Evolutionary conservation across 2,888 invertebrate species (phyloP).

Genomic region (Platynereis dumerilii): DNA sequence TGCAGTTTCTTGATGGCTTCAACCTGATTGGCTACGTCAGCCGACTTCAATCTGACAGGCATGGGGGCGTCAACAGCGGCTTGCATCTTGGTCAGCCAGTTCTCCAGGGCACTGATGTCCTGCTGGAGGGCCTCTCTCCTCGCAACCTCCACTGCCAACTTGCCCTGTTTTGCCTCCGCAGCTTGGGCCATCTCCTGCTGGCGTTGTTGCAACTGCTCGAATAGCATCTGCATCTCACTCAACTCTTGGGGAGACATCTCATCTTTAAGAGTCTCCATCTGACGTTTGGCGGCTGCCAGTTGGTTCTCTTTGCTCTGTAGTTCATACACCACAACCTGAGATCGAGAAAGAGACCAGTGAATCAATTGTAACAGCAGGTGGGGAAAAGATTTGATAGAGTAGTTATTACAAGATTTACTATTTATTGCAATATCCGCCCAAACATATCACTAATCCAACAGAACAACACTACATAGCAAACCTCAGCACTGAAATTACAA

Average conservation of each 20-base stretch:
- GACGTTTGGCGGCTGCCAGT: conserved; percentile 71
- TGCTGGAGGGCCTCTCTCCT: conserved; percentile 77
- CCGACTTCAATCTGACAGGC: conserved; percentile 69
- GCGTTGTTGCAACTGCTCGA: conserved; percentile 76
- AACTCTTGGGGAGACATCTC: conserved; percentile 81
- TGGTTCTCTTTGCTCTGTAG: conserved; percentile 78
- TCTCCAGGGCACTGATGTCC: conserved; percentile 78
- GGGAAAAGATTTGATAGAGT: too few relatives aligned
- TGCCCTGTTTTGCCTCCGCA: conserved; percentile 67
- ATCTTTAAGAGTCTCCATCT: conserved; percentile 22
- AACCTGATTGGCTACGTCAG: conserved; percentile 82
- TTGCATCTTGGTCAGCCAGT: conserved; percentile 77
- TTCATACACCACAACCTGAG: conserved; percentile 74
- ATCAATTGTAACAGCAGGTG: too few relatives aligned
- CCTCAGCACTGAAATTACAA: too few relatives aligned
- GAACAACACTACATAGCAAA: too few relatives aligned
- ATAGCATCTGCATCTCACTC: conserved; percentile 76
- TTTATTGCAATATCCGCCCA: too few relatives aligned
- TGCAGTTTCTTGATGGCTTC: conserved; percentile 70
- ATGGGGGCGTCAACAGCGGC: conserved; percentile 23
- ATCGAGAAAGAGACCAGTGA: too few relatives aligned
- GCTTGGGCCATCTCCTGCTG: conserved; percentile 75
- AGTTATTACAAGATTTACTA: too few relatives aligned
- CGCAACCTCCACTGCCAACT: conserved; percentile 72
- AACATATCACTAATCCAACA: too few relatives aligned